A percentile compares a stretch with the other conserved stretches of the same genome.
These are phyloP conservation scores for Aelia acuminata DNA, from an alignment of 2,888 invertebrate species.

Conservation along the genomic window DNA sequence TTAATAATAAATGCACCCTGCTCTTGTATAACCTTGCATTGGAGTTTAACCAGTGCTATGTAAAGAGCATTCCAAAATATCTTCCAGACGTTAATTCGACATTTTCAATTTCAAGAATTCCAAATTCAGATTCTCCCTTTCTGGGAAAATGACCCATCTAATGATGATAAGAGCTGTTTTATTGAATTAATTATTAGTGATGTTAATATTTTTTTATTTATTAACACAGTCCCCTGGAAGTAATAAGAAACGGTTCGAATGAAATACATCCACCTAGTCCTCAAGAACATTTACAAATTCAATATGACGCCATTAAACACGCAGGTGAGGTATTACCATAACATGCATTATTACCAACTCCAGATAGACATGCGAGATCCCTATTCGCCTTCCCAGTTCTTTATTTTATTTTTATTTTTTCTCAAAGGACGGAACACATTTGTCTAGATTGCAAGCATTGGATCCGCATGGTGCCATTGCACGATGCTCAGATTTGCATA, in stretches of 20 bases:
- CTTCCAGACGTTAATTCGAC: too few species aligned
- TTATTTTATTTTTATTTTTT: background rate
- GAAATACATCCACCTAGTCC: background rate
- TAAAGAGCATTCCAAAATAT: too few species aligned
- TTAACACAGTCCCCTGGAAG: background rate
- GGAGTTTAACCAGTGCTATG: too few species aligned
- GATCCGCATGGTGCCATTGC: background rate
- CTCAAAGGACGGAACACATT: constrained; percentile 33
- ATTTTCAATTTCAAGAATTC: too few species aligned
- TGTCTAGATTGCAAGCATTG: constrained; percentile 39
- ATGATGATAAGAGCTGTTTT: too few species aligned
- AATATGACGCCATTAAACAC: constrained; percentile 44
- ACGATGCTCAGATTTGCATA: background rate
- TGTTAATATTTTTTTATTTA: too few species aligned
- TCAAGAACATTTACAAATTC: constrained; percentile 40
- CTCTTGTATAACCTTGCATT: too few species aligned
- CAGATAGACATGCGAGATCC: constrained; percentile 43
- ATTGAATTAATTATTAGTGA: too few species aligned
- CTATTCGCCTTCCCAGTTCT: background rate
- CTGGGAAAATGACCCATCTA: too few species aligned
- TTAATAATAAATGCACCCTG: too few species aligned
- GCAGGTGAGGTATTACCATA: constrained; percentile 42
- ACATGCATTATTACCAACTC: constrained; percentile 42
- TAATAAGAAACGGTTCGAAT: background rate
- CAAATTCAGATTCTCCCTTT: too few species aligned